These are phyloP conservation scores for Lepidurus couesii DNA, from an alignment of 1,140 invertebrate species.

Conservation along the genomic window DNA sequence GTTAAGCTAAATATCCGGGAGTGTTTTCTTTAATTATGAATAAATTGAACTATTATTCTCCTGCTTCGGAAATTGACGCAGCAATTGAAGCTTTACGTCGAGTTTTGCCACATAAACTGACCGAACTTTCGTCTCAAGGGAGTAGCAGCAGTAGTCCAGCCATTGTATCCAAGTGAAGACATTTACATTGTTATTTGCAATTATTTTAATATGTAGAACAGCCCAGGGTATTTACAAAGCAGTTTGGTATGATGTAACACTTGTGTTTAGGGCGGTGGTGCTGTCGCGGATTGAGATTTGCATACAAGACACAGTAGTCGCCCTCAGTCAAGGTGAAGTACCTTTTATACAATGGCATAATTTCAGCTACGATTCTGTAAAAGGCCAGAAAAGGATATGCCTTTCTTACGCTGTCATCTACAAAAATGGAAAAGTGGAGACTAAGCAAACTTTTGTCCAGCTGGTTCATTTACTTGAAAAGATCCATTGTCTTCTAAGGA, in stretches of 20 bases:
- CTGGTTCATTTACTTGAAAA: constrained; percentile 3
- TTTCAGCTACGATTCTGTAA: constrained; percentile 19
- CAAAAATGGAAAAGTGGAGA: constrained; percentile 6
- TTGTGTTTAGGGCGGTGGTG: constrained; percentile 11
- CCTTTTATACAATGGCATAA: constrained; percentile 5
- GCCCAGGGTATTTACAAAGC: too few relatives aligned
- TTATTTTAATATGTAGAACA: too few relatives aligned
- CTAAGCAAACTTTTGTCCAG: constrained; percentile 22
- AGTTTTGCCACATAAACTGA: too few relatives aligned
- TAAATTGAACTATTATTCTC: too few relatives aligned
- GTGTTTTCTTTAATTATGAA: too few relatives aligned
- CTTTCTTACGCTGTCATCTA: neutral
- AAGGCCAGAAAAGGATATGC: neutral
- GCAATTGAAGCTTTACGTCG: too few relatives aligned
- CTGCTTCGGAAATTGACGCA: too few relatives aligned
- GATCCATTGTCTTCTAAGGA: neutral
- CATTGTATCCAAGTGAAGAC: too few relatives aligned
- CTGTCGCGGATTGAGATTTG: constrained; percentile 18
- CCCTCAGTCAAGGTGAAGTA: constrained; percentile 17
- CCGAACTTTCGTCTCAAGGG: too few relatives aligned
- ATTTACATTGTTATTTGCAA: too few relatives aligned
- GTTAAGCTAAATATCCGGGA: too few relatives aligned
- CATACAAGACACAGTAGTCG: constrained; percentile 4
- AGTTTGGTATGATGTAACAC: neutral
- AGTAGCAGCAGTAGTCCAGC: too few relatives aligned